Evolutionary conservation across 2,888 invertebrate species (phyloP).

Genomic region (Drosophila neotestacea): DNA sequence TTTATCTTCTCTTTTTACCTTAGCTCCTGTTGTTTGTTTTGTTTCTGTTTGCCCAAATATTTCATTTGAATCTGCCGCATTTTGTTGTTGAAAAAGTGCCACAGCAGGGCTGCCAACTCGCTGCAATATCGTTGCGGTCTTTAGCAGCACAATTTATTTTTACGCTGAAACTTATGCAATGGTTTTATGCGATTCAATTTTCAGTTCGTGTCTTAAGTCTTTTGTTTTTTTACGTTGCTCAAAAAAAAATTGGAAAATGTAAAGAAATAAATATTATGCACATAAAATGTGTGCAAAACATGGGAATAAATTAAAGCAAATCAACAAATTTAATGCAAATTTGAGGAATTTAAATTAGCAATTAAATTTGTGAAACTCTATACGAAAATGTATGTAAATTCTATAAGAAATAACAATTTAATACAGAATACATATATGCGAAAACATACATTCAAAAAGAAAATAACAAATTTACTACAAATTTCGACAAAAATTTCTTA

Average conservation of each 20-base stretch:
- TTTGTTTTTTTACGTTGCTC: not conserved
- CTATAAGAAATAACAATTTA: too few relatives aligned
- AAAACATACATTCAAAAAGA: not conserved
- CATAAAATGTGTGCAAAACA: too few relatives aligned
- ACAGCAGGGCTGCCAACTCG: slow-evolving; percentile 36
- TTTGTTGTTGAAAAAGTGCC: slow-evolving; percentile 2
- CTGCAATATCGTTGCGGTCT: not conserved
- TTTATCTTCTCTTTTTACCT: slow-evolving; percentile 21
- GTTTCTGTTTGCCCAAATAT: slow-evolving; percentile 34
- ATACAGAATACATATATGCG: too few relatives aligned
- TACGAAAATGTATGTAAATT: too few relatives aligned
- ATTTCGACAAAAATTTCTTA: not conserved
- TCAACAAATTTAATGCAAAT: too few relatives aligned
- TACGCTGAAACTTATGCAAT: slow-evolving; percentile 53
- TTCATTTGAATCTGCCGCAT: slow-evolving; percentile 49
- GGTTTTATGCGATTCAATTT: not conserved
- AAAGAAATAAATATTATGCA: not conserved
- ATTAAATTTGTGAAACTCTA: too few relatives aligned
- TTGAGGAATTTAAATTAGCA: too few relatives aligned
- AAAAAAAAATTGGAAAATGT: not conserved
- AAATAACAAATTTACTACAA: not conserved
- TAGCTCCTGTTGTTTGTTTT: slow-evolving; percentile 27
- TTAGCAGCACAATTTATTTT: not conserved
- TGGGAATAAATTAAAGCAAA: not conserved
- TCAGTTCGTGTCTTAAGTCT: slow-evolving; percentile 35